Base-by-base conservation (phyloP, 2,888 invertebrate genomes). In the Standfussiana lucernea region DNA sequence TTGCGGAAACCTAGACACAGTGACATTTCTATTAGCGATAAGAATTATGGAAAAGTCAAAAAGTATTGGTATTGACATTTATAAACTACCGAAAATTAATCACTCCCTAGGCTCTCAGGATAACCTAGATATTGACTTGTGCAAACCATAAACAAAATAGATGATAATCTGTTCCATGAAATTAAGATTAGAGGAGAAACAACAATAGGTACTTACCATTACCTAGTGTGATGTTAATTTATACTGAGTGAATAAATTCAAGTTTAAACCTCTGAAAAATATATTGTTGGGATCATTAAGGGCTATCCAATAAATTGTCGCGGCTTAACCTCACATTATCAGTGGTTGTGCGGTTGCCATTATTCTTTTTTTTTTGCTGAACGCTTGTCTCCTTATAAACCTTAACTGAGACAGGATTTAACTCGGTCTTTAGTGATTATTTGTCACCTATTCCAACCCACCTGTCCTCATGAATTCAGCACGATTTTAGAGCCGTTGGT, bases 141-240 rank as follows among this genome's bases (percentile, higher is more conserved):
- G 13, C n/a, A 37, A 62, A 7, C 13, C 37, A 1, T 37, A 37
- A 37, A 40, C 32, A 28, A 74, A 64, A 64, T 62, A 7, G 15
- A 80, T 47, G 80, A 56, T 64, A 64, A 81, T 78, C 6, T 37
- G n/a, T 77, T 77, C 81, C 37, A 62, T 32, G 81, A 53, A 73
- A 73, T 64, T 40, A 35, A 53, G 40, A 40, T 37, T 24, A 42
- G 72, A 32, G 7, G n/a, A 47, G 32, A 32, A 45, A 73, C 37
- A 37, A 73, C 81, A 78, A 74, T 74, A 53, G 74, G 75, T 40
- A 53, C 62, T 80, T 64, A 80, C n/a, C 32, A 72, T 62, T 73
- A 8, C 35, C 21, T 53, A 37, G 15, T 50, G 21, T 28, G 8
- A 24, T 79, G 10, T 64, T 73, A 53, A 77, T 77, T 73, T 81